phyloP scores from a whole-genome alignment of 2,113 vertebrate genomes.

The Pterophyllum scalare region DNA sequence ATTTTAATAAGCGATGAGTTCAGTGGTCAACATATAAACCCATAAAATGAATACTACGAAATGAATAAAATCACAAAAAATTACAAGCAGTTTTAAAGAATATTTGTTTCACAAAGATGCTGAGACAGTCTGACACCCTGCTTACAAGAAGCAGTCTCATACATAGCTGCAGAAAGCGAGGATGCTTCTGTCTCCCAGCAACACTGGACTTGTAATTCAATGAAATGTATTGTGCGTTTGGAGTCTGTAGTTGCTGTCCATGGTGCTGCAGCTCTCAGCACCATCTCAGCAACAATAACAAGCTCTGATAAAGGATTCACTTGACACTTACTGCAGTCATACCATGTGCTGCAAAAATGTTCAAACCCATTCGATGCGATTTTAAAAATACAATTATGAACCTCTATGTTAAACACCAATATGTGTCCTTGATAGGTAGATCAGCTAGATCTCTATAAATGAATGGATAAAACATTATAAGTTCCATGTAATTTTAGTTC shows the following conservation, averaged over 20 bases:
- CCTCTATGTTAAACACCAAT: background rate
- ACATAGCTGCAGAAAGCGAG: background rate
- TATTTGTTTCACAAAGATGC: background rate
- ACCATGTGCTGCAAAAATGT: background rate
- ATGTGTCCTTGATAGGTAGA: background rate
- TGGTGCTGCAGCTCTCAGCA: background rate
- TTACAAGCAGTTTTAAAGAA: background rate
- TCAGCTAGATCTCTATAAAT: background rate
- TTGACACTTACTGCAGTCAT: background rate
- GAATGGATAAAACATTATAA: background rate
- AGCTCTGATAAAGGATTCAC: background rate
- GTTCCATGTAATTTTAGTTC: background rate
- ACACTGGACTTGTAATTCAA: slow-evolving; percentile 35
- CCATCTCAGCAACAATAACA: slow-evolving; percentile 13
- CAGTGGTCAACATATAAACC: too few species aligned
- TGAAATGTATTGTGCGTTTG: slow-evolving; percentile 19
- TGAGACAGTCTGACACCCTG: background rate
- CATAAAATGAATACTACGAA: background rate
- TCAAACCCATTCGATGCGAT: background rate
- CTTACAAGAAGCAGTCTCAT: background rate
- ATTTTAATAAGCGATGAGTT: background rate
- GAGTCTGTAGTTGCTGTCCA: slow-evolving; percentile 6
- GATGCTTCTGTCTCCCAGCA: slow-evolving; percentile 48
- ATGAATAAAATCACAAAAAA: background rate
- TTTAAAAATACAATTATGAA: background rate